A percentile compares a stretch with the other conserved stretches of the same genome.
Evolutionary conservation across 1,140 invertebrate species (phyloP).

Genomic region (Adelges cooleyi): DNA sequence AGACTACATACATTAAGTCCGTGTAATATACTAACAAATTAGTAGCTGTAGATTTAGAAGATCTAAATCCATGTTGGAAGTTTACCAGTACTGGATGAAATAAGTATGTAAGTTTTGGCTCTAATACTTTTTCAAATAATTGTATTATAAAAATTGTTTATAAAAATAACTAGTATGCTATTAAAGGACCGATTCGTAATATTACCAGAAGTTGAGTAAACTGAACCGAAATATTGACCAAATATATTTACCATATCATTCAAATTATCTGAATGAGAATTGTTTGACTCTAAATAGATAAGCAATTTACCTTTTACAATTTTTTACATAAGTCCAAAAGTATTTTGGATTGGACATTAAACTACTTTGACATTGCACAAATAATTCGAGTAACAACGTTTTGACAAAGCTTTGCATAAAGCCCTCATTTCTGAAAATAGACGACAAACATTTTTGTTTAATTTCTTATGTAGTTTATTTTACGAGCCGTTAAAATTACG

Average conservation of each 20-base stretch:
- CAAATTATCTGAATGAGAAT: no score
- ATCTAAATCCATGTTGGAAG: not conserved
- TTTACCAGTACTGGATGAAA: not conserved
- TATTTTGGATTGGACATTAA: not conserved
- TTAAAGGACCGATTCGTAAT: not conserved
- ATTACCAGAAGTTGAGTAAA: no score
- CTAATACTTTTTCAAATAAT: slow-evolving; percentile 6
- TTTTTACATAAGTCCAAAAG: no score
- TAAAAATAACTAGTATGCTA: not conserved
- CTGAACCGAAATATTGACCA: no score
- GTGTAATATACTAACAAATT: not conserved
- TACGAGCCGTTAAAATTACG: no score
- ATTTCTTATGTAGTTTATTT: no score
- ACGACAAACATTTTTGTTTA: no score
- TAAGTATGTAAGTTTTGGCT: not conserved
- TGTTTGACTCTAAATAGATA: no score
- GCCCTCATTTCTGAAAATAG: no score
- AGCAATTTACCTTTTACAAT: not conserved
- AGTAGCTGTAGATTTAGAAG: not conserved
- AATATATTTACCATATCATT: not conserved
- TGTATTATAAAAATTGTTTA: slow-evolving; percentile 4
- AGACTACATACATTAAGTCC: not conserved
- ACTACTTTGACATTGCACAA: not conserved
- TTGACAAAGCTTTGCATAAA: no score
- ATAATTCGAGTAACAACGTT: no score